Evolutionary conservation across 2,113 vertebrate genomes (phyloP).

Genomic region (Clupea harengus): DNA sequence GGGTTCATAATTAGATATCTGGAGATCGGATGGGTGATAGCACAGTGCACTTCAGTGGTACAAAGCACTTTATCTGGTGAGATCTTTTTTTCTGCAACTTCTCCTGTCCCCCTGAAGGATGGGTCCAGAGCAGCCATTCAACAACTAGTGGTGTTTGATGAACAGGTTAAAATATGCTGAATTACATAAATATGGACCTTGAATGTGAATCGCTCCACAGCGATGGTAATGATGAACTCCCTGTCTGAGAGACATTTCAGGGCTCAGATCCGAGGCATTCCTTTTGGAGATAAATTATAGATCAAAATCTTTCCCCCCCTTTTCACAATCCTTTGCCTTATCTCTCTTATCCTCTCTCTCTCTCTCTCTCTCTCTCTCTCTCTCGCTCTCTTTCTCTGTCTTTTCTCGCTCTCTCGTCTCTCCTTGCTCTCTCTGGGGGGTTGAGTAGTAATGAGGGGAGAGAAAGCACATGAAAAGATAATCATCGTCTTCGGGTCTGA

Average conservation of each 20-base stretch:
- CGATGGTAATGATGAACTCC: conserved; percentile 23
- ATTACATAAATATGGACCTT: background rate
- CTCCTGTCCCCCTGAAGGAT: background rate
- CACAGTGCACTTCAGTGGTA: background rate
- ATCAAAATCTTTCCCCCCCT: conserved; percentile 34
- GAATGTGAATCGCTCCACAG: background rate
- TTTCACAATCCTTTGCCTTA: background rate
- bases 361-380: background rate
- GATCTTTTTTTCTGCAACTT: background rate
- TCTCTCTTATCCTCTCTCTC: background rate
- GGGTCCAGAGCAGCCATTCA: background rate
- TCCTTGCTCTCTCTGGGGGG: conserved; percentile 28
- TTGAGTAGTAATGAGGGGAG: conserved; percentile 26
- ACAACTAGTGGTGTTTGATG: background rate
- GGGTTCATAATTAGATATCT: background rate
- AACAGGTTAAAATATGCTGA: background rate
- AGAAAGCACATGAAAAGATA: conserved; percentile 34
- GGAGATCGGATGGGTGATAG: background rate
- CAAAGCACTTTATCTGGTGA: background rate
- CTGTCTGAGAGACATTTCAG: conserved; percentile 17
- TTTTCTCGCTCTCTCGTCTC: conserved; percentile 19
- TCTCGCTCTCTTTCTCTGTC: conserved; percentile 1
- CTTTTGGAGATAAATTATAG: conserved; percentile 43
- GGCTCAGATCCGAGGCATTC: conserved; percentile 17
- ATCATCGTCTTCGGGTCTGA: conserved; percentile 29